Percentiles rank a stretch among this genome's conserved stretches.
Conservation (phyloP, 2,113 vertebrate species). For the Hydropotes inermis region DNA sequence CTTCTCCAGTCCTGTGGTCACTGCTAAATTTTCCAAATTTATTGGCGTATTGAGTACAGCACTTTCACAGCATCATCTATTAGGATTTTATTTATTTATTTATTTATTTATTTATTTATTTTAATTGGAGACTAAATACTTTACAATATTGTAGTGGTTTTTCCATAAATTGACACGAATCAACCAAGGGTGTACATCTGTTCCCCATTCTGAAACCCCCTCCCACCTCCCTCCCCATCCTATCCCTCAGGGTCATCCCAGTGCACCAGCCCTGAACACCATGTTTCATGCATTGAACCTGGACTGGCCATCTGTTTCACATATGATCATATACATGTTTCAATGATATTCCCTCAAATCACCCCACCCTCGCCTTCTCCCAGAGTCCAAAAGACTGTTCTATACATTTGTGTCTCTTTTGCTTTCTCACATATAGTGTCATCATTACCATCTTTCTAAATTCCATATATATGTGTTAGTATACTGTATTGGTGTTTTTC, state of each 20-base stretch:
- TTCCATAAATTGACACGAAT: background rate
- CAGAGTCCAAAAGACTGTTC: background rate
- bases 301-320: background rate
- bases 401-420: background rate
- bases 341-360: background rate
- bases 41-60: background rate
- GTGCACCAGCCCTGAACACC: background rate
- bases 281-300: background rate
- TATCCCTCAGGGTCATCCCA: background rate
- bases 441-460: background rate
- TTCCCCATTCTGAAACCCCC: background rate
- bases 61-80: background rate
- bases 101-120: background rate
- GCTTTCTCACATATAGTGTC: background rate
- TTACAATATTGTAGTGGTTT: background rate
- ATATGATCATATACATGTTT: background rate
- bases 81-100: background rate
- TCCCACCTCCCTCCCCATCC: background rate
- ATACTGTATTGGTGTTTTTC: background rate
- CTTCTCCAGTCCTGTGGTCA: background rate
- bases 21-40: background rate
- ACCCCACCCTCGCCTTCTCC: background rate
- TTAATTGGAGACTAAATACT: background rate
- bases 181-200: background rate
- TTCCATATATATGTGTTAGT: background rate